A percentile compares a stretch with the other conserved stretches of the same genome.
These are phyloP conservation scores for Hyles lineata DNA, from an alignment of 2,888 invertebrate genomes.

Conservation along the genomic window DNA sequence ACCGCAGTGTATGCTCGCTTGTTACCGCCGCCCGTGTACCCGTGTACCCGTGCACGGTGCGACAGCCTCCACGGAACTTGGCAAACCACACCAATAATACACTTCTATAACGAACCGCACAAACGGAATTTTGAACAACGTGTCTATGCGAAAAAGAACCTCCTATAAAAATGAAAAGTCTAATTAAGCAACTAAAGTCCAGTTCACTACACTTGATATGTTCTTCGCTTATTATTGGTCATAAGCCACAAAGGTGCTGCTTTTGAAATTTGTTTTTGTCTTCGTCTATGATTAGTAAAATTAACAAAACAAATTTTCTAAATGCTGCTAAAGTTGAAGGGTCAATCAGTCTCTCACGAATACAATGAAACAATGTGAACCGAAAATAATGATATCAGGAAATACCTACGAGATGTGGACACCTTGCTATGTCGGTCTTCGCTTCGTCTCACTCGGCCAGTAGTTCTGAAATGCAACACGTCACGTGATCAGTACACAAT, in stretches of 20 bases:
- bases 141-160: slow-evolving; percentile 80
- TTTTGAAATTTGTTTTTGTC: slow-evolving; percentile 58
- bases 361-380: slow-evolving; percentile 71
- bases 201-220: slow-evolving; percentile 74
- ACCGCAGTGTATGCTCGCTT: slow-evolving; percentile 43
- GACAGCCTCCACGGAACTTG: slow-evolving; percentile 51
- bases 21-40: slow-evolving; percentile 53
- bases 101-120: slow-evolving; percentile 44
- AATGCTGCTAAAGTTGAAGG: slow-evolving; percentile 77
- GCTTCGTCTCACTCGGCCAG: slow-evolving; percentile 63
- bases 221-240: slow-evolving; percentile 68
- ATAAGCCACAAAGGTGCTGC: slow-evolving; percentile 54
- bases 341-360: slow-evolving; percentile 81
- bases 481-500: neutral
- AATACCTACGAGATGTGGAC: slow-evolving; percentile 62
- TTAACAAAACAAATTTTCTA: slow-evolving; percentile 74
- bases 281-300: slow-evolving; percentile 62
- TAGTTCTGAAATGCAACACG: slow-evolving; percentile 54
- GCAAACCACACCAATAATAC: slow-evolving; percentile 53
- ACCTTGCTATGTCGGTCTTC: slow-evolving; percentile 47
- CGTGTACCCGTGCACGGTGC: slow-evolving; percentile 35
- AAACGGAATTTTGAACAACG: slow-evolving; percentile 79
- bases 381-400: slow-evolving; percentile 69
- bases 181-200: slow-evolving; percentile 58
- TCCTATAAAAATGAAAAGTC: slow-evolving; percentile 57